Percentiles rank a stretch among this genome's conserved stretches.
Conservation (phyloP, 2,797 vertebrate species). For the Coregonus sp. region DNA sequence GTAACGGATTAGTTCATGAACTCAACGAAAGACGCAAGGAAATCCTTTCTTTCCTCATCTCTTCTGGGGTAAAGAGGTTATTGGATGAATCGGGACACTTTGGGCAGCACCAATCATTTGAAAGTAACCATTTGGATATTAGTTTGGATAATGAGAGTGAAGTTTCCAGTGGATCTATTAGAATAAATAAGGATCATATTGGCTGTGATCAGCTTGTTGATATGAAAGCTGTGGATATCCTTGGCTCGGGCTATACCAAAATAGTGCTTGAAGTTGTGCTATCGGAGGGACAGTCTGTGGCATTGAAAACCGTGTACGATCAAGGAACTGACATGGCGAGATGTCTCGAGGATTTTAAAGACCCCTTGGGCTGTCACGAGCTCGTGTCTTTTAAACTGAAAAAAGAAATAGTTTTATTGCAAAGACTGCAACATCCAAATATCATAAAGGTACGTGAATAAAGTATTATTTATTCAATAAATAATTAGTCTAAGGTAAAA, state of each 20-base stretch:
- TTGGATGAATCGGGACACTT: conserved; percentile 10
- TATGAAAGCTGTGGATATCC: conserved; percentile 71
- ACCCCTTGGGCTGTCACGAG: conserved; percentile 77
- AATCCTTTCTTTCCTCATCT: conserved; percentile 68
- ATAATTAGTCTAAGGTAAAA: neutral
- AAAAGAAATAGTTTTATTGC: conserved; percentile 85
- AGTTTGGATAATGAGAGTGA: conserved; percentile 56
- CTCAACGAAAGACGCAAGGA: conserved; percentile 72
- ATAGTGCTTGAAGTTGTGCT: conserved; percentile 80
- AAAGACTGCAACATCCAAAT: conserved; percentile 83
- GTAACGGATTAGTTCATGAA: conserved; percentile 63
- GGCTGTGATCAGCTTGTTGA: conserved; percentile 78
- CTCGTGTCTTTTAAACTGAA: conserved; percentile 86
- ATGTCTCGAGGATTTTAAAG: conserved; percentile 80
- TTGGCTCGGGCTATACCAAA: conserved; percentile 88
- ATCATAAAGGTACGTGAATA: conserved; percentile 78
- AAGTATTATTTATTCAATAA: neutral
- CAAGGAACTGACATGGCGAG: conserved; percentile 83
- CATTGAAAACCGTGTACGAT: conserved; percentile 83
- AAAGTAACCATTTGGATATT: conserved; percentile 37
- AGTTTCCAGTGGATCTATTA: conserved; percentile 44
- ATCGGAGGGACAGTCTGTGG: conserved; percentile 72
- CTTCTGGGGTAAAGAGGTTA: conserved; percentile 16
- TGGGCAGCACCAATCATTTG: conserved; percentile 4
- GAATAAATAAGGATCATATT: conserved; percentile 63